These are phyloP conservation scores for Stomatorhinus ivindoensis DNA, from an alignment of 2,113 vertebrate genomes.

Conservation along the genomic window DNA sequence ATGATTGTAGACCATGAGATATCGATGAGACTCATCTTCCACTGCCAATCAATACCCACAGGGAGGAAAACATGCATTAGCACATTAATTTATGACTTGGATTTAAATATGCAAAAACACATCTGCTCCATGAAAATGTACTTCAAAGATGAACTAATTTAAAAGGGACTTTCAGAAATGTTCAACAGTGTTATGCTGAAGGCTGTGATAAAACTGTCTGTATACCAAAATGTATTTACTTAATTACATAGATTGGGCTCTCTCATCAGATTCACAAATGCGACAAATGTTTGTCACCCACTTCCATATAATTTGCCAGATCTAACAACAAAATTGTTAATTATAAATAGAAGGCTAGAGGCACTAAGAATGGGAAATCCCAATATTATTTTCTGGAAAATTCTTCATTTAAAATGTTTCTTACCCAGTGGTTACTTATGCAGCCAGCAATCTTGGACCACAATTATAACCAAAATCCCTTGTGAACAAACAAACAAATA, in stretches of 20 bases:
- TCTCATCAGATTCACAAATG: neutral
- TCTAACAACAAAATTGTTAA: neutral
- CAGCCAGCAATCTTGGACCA: neutral
- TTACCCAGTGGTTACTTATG: slow-evolving; percentile 46
- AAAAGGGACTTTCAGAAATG: neutral
- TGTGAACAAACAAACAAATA: neutral
- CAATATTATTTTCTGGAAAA: slow-evolving; percentile 56
- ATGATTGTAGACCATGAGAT: neutral
- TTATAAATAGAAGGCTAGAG: neutral
- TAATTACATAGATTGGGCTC: neutral
- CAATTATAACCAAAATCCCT: neutral
- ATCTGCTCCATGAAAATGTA: neutral
- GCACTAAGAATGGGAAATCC: slow-evolving; percentile 21
- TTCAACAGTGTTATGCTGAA: neutral
- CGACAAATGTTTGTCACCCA: neutral
- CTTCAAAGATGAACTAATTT: neutral
- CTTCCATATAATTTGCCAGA: neutral
- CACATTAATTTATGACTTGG: slow-evolving; percentile 7
- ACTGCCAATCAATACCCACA: neutral
- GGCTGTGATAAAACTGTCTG: neutral
- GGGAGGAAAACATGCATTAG: slow-evolving; percentile 6
- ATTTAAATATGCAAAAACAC: slow-evolving; percentile 11
- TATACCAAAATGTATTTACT: neutral
- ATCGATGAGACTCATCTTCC: slow-evolving; percentile 1
- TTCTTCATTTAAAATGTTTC: slow-evolving; percentile 62